phyloP scores from a whole-genome alignment of 2,113 vertebrate species.

The Platysternon megacephalum region DNA sequence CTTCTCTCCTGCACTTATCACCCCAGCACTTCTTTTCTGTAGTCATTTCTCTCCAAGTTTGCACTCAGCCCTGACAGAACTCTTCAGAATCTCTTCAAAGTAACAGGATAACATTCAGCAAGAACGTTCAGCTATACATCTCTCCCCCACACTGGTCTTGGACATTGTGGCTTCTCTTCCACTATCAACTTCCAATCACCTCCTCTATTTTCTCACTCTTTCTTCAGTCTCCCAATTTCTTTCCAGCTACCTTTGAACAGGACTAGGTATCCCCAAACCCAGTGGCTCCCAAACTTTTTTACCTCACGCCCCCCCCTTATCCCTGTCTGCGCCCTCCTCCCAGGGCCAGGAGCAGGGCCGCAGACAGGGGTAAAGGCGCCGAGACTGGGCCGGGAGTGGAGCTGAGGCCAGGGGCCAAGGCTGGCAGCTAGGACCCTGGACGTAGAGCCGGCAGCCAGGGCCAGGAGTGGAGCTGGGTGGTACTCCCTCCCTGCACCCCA shows the following conservation, averaged over 20 bases:
- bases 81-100: not conserved
- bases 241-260: not conserved
- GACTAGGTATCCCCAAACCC: not conserved
- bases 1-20: not conserved
- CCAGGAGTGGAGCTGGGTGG: no score
- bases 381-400: no score
- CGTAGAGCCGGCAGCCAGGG: no score
- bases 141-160: not conserved
- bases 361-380: no score
- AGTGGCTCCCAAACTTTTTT: not conserved
- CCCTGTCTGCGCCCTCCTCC: no score
- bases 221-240: not conserved
- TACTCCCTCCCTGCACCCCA: no score
- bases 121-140: not conserved
- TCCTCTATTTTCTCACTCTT: not conserved
- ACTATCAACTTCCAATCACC: not conserved
- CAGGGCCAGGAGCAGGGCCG: no score
- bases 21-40: fast-evolving
- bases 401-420: no score
- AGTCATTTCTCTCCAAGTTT: not conserved
- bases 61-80: not conserved
- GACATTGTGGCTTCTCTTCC: not conserved
- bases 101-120: not conserved
- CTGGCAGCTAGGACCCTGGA: no score
- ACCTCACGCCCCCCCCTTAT: no score